A percentile compares a stretch with the other conserved stretches of the same genome.
These are phyloP conservation scores for Drosophila aldrichi DNA, from an alignment of 2,888 invertebrate species.

Conservation along the genomic window DNA sequence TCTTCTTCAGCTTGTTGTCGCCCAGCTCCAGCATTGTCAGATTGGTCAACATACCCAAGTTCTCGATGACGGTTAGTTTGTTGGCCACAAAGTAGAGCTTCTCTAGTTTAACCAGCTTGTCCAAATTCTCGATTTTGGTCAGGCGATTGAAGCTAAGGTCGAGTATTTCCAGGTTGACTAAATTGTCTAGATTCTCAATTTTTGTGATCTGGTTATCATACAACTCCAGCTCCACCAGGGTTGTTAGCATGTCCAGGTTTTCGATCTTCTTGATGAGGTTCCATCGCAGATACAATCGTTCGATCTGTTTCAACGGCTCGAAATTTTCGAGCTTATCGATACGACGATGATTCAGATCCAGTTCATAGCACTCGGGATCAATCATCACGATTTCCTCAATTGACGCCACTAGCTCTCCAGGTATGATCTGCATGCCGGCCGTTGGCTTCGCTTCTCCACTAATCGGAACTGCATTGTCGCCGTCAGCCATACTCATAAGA, in stretches of 20 bases:
- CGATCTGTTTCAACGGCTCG: slow-evolving; percentile 90
- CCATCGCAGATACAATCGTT: slow-evolving; percentile 95
- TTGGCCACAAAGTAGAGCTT: slow-evolving; percentile 96
- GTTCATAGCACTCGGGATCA: slow-evolving; percentile 83
- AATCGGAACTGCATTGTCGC: slow-evolving; percentile 42
- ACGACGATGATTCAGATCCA: slow-evolving; percentile 96
- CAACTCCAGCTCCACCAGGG: slow-evolving; percentile 94
- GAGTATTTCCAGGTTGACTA: slow-evolving; percentile 94
- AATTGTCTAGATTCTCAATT: slow-evolving; percentile 94
- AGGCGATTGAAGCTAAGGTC: slow-evolving; percentile 98
- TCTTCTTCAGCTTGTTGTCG: slow-evolving; percentile 95
- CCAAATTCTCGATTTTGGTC: slow-evolving; percentile 93
- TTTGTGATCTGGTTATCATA: slow-evolving; percentile 98
- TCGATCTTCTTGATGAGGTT: slow-evolving; percentile 98
- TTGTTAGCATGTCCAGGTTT: slow-evolving; percentile 91
- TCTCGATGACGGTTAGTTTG: slow-evolving; percentile 94
- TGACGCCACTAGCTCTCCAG: slow-evolving; percentile 68
- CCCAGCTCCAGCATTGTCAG: slow-evolving; percentile 96
- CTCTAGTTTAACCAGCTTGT: slow-evolving; percentile 90
- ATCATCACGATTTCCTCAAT: slow-evolving; percentile 83
- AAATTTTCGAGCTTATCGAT: slow-evolving; percentile 94
- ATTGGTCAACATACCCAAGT: slow-evolving; percentile 91
- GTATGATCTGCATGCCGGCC: slow-evolving; percentile 62
- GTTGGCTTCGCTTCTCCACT: slow-evolving; percentile 40
- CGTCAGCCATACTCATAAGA: slow-evolving; percentile 66